A percentile compares a stretch with the other conserved stretches of the same genome.
Conservation (phyloP, 2,888 invertebrate genomes). For the Labia minor region DNA sequence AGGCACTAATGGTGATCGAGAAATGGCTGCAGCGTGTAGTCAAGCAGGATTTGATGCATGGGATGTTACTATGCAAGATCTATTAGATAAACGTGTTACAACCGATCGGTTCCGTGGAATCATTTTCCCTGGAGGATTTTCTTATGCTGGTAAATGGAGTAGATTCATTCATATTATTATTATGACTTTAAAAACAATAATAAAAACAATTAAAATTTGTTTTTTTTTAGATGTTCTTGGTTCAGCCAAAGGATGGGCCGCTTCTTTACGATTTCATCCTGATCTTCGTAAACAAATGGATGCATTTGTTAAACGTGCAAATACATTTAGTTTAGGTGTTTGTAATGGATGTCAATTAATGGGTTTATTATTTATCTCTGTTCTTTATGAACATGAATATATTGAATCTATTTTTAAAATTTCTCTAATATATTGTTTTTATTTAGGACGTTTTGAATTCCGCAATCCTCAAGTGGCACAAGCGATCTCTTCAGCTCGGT, state of each 20-base stretch:
- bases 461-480: constrained; percentile 33
- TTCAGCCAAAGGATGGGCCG: constrained; percentile 97
- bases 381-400: too few relatives aligned
- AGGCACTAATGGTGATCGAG: constrained; percentile 93
- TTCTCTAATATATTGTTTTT: too few relatives aligned
- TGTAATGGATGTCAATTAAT: constrained; percentile 98
- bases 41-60: constrained; percentile 84
- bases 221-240: constrained; percentile 70
- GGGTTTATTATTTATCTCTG: too few relatives aligned
- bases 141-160: constrained; percentile 79
- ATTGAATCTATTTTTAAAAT: too few relatives aligned
- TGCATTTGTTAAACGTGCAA: constrained; percentile 53
- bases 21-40: constrained; percentile 85
- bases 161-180: too few relatives aligned
- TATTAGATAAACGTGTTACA: constrained; percentile 56
- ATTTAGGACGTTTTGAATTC: constrained; percentile 42
- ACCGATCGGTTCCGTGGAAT: constrained; percentile 77
- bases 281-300: constrained; percentile 64
- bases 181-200: too few relatives aligned
- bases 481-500: constrained; percentile 40
- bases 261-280: constrained; percentile 72
- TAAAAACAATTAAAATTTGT: too few relatives aligned
- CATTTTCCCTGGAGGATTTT: constrained; percentile 97
- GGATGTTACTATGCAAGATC: constrained; percentile 90
- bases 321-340: constrained; percentile 94